These are phyloP conservation scores for Apodemia mormo DNA, from an alignment of 2,888 invertebrate genomes.

Conservation along the genomic window DNA sequence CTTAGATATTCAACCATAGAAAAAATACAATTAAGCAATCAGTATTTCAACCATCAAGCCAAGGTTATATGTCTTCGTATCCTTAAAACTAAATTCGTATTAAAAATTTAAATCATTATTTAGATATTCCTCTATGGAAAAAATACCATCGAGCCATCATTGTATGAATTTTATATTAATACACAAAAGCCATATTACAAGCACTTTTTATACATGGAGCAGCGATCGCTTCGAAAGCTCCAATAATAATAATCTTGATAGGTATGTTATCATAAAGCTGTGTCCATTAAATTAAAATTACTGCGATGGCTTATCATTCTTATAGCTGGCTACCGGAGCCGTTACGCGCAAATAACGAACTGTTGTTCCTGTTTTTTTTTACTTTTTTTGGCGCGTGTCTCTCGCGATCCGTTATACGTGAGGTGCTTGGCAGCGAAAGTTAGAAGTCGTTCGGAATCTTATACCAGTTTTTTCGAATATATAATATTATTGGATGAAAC, in stretches of 20 bases:
- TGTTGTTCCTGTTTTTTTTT: constrained; percentile 57
- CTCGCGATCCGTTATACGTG: constrained; percentile 69
- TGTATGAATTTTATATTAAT: neutral
- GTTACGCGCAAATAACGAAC: constrained; percentile 76
- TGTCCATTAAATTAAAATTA: constrained; percentile 61
- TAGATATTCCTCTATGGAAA: neutral
- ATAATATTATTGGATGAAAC: constrained; percentile 38
- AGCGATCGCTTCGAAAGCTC: constrained; percentile 1
- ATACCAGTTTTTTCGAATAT: constrained; percentile 58
- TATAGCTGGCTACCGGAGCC: constrained; percentile 66
- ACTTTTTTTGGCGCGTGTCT: constrained; percentile 76
- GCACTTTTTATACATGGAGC: neutral
- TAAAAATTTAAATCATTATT: no score
- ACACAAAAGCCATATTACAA: neutral
- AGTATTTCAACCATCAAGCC: no score
- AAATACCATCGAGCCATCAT: neutral
- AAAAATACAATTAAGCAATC: no score
- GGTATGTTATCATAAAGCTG: constrained; percentile 57
- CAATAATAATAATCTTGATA: constrained; percentile 22
- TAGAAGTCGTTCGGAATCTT: constrained; percentile 57
- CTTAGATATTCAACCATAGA: no score
- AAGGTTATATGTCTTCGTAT: no score
- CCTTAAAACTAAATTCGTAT: no score
- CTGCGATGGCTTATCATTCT: constrained; percentile 59
- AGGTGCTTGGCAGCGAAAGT: constrained; percentile 71